These are phyloP conservation scores for Lepeophtheirus salmonis DNA, from an alignment of 1,140 invertebrate species.

Conservation along the genomic window DNA sequence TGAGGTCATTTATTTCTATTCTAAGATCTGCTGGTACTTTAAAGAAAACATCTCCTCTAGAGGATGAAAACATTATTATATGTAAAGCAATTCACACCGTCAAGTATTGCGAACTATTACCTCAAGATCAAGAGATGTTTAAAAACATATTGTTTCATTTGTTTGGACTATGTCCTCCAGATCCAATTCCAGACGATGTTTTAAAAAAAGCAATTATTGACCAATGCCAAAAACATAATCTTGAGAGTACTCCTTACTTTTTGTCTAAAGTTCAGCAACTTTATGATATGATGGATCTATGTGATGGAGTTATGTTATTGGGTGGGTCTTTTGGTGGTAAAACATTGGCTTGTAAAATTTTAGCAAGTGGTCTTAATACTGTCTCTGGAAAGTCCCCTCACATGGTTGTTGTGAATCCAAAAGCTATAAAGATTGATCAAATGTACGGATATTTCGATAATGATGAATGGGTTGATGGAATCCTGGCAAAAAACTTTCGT, in stretches of 20 bases:
- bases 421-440: constrained; percentile 86
- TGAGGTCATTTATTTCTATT: constrained; percentile 33
- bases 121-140: constrained; percentile 17
- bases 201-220: constrained; percentile 38
- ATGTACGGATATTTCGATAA: constrained; percentile 88
- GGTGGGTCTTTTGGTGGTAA: constrained; percentile 79
- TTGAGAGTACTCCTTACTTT: constrained; percentile 63
- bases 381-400: constrained; percentile 47
- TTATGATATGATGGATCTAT: constrained; percentile 67
- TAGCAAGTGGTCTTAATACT: constrained; percentile 49
- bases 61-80: constrained; percentile 4
- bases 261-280: constrained; percentile 76
- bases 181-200: constrained; percentile 29
- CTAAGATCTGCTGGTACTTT: constrained; percentile 30
- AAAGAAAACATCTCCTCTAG: background rate
- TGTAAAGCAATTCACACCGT: constrained; percentile 9
- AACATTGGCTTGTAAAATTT: constrained; percentile 42
- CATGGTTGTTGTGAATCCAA: constrained; percentile 81
- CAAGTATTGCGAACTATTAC: constrained; percentile 14
- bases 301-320: constrained; percentile 46
- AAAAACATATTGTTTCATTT: constrained; percentile 1
- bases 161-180: constrained; percentile 4
- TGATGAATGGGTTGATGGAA: constrained; percentile 76
- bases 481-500: constrained; percentile 41
- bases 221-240: constrained; percentile 49